These are phyloP conservation scores for Setophaga coronata DNA, from an alignment of 2,113 vertebrate genomes.

Conservation along the genomic window DNA sequence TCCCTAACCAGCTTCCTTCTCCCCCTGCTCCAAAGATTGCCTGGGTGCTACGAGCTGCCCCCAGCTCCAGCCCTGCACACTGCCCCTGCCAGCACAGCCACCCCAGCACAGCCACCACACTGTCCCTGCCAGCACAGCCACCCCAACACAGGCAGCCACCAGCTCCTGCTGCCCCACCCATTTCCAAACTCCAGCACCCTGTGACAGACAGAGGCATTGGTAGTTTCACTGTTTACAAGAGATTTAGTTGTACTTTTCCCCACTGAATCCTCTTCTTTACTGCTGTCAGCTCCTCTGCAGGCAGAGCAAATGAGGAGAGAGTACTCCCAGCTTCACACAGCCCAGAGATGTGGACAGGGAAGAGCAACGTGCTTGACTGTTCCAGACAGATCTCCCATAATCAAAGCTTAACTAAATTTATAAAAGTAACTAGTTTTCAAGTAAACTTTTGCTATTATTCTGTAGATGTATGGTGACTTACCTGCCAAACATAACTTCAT, in stretches of 20 bases:
- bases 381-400: neutral
- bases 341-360: neutral
- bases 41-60: accelerated
- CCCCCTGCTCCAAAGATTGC: neutral
- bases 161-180: neutral
- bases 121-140: neutral
- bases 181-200: neutral
- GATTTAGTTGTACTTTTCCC: neutral
- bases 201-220: neutral
- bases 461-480: neutral
- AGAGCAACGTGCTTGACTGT: neutral
- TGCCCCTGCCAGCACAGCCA: accelerated
- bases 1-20: neutral
- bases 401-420: neutral
- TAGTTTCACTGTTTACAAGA: neutral
- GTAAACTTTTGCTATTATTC: neutral
- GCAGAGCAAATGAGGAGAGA: neutral
- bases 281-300: neutral
- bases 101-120: neutral
- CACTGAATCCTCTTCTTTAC: neutral
- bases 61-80: neutral
- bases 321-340: neutral
- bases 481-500: neutral
- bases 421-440: neutral
- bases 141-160: neutral